phyloP scores from a whole-genome alignment of 2,888 invertebrate species.

The Drosophila robusta region DNA sequence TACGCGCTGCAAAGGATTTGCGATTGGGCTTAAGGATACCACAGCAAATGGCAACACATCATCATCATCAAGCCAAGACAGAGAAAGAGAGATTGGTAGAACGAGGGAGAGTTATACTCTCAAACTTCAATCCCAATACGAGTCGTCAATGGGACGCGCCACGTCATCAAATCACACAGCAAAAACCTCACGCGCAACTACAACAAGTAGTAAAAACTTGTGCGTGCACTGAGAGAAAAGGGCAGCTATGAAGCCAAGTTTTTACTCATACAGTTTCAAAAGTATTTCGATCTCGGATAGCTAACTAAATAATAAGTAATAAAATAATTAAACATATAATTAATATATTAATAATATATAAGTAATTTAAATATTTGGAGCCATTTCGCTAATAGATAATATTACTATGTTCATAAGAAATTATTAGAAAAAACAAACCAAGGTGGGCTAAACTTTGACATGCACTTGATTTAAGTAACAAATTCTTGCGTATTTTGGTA shows the following conservation, averaged over 20 bases:
- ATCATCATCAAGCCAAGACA: constrained; percentile 28
- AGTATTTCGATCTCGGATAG: no score
- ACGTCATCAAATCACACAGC: constrained; percentile 74
- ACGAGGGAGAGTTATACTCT: constrained; percentile 11
- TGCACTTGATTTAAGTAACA: not conserved
- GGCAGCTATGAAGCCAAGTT: no score
- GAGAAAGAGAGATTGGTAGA: constrained; percentile 3
- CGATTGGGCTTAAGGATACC: constrained; percentile 43
- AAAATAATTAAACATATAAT: no score
- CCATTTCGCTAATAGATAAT: no score
- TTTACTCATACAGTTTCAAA: no score
- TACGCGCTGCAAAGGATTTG: constrained; percentile 66
- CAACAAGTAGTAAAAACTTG: constrained; percentile 70
- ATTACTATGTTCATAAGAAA: not conserved
- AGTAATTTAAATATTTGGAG: no score
- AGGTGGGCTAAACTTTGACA: not conserved
- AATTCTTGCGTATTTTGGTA: not conserved
- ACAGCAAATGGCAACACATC: constrained; percentile 63
- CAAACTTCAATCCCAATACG: constrained; percentile 46
- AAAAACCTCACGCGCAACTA: constrained; percentile 72
- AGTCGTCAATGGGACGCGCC: constrained; percentile 52
- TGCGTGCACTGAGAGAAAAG: not conserved
- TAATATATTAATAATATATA: no score
- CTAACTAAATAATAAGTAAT: no score
- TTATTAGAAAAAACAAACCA: no score